Conservation (phyloP, 1,140 invertebrate species). For the Ceratosolen fusciceps region DNA sequence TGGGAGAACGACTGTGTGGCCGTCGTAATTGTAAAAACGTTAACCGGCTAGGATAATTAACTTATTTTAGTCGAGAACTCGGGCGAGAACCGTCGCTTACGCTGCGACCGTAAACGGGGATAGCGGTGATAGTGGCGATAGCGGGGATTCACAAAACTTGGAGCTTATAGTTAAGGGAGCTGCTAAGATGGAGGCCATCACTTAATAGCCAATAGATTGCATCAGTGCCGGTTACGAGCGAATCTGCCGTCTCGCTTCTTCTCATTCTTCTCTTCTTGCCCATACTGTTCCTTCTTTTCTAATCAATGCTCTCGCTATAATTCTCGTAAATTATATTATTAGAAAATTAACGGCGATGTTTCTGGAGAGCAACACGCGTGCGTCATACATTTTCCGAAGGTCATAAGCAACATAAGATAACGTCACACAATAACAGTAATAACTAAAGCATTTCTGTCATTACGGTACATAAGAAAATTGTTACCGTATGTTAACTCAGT, state of each 20-base stretch:
- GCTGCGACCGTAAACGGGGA: constrained; percentile 50
- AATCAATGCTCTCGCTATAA: background rate
- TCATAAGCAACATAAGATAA: background rate
- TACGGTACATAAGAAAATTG: background rate
- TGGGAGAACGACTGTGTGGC: constrained; percentile 57
- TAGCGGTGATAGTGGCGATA: constrained; percentile 20
- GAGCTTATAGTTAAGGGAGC: constrained; percentile 53
- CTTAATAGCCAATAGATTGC: constrained; percentile 67
- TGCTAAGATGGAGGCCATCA: constrained; percentile 62
- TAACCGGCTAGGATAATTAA: constrained; percentile 68
- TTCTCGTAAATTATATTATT: constrained; percentile 41
- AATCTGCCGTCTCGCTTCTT: constrained; percentile 55
- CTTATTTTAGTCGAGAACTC: constrained; percentile 55
- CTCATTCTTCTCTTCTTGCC: constrained; percentile 46
- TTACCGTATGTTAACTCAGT: background rate
- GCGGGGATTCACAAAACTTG: constrained; percentile 44
- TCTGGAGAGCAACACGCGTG: background rate
- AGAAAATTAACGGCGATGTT: constrained; percentile 23
- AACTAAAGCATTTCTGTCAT: background rate
- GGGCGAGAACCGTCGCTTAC: too few relatives aligned
- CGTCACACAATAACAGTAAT: background rate
- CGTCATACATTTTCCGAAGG: background rate
- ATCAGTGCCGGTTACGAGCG: constrained; percentile 55
- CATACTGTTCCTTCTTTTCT: constrained; percentile 21
- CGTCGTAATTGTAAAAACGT: constrained; percentile 66